Base-by-base conservation (phyloP, 64 coral and sea anemone species). In the Porites australiensis region DNA sequence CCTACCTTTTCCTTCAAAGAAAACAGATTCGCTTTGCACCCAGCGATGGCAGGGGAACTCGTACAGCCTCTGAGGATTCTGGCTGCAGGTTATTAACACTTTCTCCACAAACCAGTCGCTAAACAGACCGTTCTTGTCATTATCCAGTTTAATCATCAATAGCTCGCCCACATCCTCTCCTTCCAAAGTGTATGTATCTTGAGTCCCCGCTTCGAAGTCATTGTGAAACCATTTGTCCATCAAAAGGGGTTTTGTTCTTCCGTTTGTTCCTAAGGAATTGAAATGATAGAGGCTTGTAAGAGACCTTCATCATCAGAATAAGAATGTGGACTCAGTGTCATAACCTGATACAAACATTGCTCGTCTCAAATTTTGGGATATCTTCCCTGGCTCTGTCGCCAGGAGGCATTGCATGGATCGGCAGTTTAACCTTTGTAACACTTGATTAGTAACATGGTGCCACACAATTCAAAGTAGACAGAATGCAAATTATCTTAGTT, bases 51-150 rank as follows among this genome's bases (percentile, higher is more conserved):
- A 92, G 2, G 84, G 90, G 19, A 96, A 96, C 27, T 92, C 90
- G 49, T 78, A 89, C 14, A 87, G 14, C 47, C 51, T 79, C 4
- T 92, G 58, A n/a, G 81, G 37, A 84, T 84, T 45, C 16, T 84
- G 81, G 54, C 92, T 94, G 18, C 92, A 89, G 13, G 88, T 80
- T 14, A 94, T 69, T 6, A 88, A 89, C 77, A 94, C 87, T 16
- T 54, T 75, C 37, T 94, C 92, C 10, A 94, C 92, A 67, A 94
- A 94, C 92, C 92, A 94, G 79, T 94, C 92, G 59, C 92, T 94
- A 6, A 58, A 65, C 0, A 94, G 5, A 10, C 92, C 92, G 5
- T 44, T 21, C 18, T 74, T 55, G 54, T 89, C 87, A 77, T 70
- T 89, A 45, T 94, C 70, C 9, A 94, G 48, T 64, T 94, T 87